Conservation (phyloP, 1,140 invertebrate species). For the Philotrypesis tridentata region DNA sequence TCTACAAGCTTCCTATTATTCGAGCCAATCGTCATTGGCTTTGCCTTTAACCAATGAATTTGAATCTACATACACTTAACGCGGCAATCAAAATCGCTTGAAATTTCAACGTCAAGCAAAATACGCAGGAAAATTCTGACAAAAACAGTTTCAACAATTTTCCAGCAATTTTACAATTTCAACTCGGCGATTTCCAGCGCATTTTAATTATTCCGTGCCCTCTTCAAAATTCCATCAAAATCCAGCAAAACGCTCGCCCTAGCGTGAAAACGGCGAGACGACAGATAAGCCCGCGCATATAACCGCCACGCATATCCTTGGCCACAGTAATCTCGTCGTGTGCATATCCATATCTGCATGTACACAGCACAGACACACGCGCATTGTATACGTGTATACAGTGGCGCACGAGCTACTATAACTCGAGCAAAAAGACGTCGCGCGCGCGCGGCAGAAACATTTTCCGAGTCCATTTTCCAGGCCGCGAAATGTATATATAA, state of each 20-base stretch:
- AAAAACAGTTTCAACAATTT: background rate
- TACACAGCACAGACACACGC: too few relatives aligned
- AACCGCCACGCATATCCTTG: too few relatives aligned
- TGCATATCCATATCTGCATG: too few relatives aligned
- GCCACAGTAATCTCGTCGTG: too few relatives aligned
- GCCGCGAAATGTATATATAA: background rate
- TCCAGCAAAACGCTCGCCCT: background rate
- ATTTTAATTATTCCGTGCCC: background rate
- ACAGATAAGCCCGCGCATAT: background rate
- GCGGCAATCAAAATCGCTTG: too few relatives aligned
- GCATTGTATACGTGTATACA: background rate
- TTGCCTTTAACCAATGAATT: too few relatives aligned
- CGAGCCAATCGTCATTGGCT: too few relatives aligned
- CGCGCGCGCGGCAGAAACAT: background rate
- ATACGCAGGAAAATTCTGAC: too few relatives aligned
- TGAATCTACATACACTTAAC: too few relatives aligned
- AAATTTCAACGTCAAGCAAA: too few relatives aligned
- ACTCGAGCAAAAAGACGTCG: too few relatives aligned
- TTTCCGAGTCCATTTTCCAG: slow-evolving; percentile 71
- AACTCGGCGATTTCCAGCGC: background rate
- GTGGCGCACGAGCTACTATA: background rate
- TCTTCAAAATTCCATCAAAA: slow-evolving; percentile 25
- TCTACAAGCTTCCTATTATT: too few relatives aligned
- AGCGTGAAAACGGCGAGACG: background rate
- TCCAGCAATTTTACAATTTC: background rate